phyloP scores from a whole-genome alignment of 2,113 vertebrate genomes.

The Myrmecobius fasciatus region DNA sequence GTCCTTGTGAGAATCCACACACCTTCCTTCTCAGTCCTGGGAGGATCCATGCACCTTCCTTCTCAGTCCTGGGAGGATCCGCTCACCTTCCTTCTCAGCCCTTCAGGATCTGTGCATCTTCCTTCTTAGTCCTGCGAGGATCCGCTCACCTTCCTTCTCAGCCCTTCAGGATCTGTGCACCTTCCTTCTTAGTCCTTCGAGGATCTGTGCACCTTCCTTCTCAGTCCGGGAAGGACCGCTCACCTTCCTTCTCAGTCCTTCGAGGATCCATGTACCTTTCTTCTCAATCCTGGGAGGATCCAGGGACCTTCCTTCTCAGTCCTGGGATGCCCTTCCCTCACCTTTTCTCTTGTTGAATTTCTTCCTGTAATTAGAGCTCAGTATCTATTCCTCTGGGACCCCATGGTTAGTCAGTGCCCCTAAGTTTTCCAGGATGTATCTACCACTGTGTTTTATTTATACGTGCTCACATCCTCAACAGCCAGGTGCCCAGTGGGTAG shows the following conservation, averaged over 20 bases:
- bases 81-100: too few species aligned
- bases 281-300: too few species aligned
- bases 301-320: too few species aligned
- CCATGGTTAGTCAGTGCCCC: background rate
- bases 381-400: background rate
- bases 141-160: too few species aligned
- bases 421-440: background rate
- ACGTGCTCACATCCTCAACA: background rate
- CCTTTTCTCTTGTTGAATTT: background rate
- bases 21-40: too few species aligned
- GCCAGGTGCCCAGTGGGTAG: background rate
- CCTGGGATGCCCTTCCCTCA: background rate
- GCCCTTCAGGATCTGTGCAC: background rate
- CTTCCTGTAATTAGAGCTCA: background rate
- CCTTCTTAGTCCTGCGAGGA: too few species aligned
- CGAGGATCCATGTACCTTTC: background rate
- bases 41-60: background rate
- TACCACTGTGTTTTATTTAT: background rate
- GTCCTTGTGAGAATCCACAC: too few species aligned
- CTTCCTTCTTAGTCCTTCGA: too few species aligned
- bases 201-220: too few species aligned
- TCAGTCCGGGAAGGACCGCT: too few species aligned
- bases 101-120: background rate
- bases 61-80: too few species aligned
- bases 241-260: too few species aligned